These are phyloP conservation scores for Pomatorhinus ruficollis DNA, from an alignment of 2,113 vertebrate species.

Conservation along the genomic window DNA sequence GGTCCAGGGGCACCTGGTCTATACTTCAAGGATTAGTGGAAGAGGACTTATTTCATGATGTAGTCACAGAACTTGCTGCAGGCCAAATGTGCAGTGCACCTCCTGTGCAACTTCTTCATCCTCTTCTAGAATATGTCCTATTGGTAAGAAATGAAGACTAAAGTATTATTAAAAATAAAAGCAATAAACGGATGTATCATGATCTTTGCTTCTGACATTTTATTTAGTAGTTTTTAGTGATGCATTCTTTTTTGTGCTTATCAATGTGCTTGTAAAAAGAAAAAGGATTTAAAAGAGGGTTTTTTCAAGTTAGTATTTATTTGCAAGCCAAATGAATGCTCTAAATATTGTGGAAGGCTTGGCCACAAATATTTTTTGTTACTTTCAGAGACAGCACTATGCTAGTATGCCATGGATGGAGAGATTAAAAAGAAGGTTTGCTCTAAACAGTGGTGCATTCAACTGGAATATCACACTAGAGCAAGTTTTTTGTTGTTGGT, in stretches of 20 bases:
- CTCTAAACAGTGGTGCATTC: not conserved
- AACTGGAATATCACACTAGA: not conserved
- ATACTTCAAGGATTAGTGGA: conserved; percentile 75
- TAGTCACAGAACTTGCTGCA: conserved; percentile 81
- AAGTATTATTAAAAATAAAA: not conserved
- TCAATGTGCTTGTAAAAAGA: not conserved
- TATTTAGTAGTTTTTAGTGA: not conserved
- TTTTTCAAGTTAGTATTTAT: not conserved
- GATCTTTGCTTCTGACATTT: not conserved
- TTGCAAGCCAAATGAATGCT: not conserved
- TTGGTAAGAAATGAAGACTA: conserved; percentile 73
- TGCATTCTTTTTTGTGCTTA: not conserved
- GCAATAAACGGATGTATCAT: not conserved
- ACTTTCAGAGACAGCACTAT: not conserved
- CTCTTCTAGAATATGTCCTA: conserved; percentile 81
- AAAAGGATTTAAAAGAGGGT: not conserved
- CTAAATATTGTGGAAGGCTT: not conserved
- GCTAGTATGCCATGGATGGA: not conserved
- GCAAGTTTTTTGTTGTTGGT: not conserved
- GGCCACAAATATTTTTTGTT: not conserved
- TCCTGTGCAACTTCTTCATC: conserved; percentile 78
- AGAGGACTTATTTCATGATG: conserved; percentile 81
- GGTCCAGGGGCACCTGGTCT: conserved; percentile 18
- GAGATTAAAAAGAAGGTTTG: not conserved
- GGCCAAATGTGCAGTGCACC: conserved; percentile 79